Conservation (phyloP, 2,888 invertebrate species). For the Tetranychus truncatus region DNA sequence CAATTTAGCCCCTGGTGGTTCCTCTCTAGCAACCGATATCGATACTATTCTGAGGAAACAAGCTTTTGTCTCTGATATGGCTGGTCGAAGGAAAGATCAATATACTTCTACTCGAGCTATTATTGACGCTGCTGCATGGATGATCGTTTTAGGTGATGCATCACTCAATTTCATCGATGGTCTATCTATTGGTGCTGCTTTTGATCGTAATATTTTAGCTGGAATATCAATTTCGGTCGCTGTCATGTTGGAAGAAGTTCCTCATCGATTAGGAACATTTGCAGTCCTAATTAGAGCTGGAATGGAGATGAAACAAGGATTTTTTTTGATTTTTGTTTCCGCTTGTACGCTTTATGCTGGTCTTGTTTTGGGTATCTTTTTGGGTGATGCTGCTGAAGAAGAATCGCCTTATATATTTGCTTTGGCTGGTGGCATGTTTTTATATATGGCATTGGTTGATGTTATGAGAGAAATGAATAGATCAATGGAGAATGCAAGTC, state of each 20-base stretch:
- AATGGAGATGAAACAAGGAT: conserved; percentile 23
- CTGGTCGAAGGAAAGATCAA: conserved; percentile 19
- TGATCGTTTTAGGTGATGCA: conserved; percentile 23
- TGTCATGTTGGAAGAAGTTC: conserved; percentile 24
- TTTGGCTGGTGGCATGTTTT: conserved; percentile 22
- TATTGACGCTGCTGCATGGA: conserved; percentile 23
- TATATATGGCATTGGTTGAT: conserved; percentile 24
- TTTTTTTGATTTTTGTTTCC: conserved; percentile 20
- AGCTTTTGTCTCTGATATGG: conserved; percentile 19
- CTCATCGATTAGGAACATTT: conserved; percentile 22
- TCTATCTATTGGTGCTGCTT: conserved; percentile 23
- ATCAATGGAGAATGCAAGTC: conserved; percentile 22
- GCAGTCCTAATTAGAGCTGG: conserved; percentile 23
- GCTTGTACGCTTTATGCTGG: conserved; percentile 23
- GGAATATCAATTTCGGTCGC: conserved; percentile 23
- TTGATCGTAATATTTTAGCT: conserved; percentile 23
- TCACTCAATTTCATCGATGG: conserved; percentile 23
- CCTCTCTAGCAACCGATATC: not conserved
- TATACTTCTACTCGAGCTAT: conserved; percentile 13
- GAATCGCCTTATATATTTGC: conserved; percentile 23
- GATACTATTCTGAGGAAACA: conserved; percentile 12
- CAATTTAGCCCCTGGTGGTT: not conserved
- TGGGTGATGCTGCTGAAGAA: conserved; percentile 23
- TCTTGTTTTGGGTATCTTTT: conserved; percentile 20
- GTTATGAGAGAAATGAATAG: conserved; percentile 24